Conservation (phyloP, 2,888 invertebrate species). For the Malthinus seriepunctatus region DNA sequence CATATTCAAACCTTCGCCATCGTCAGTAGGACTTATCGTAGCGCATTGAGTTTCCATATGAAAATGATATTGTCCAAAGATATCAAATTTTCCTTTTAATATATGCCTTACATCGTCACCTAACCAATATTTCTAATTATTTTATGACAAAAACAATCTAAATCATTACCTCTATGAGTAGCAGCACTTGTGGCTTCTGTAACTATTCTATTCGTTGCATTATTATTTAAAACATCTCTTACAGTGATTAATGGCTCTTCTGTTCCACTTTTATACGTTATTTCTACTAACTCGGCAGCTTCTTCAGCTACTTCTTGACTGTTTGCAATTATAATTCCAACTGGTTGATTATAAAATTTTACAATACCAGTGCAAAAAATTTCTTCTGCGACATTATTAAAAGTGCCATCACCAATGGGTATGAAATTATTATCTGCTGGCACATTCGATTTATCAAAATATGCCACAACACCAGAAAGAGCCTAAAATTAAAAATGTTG, state of each 20-base stretch:
- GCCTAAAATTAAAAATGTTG: slow-evolving; percentile 59
- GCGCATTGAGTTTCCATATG: slow-evolving; percentile 76
- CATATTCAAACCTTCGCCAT: slow-evolving; percentile 42
- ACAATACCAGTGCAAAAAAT: slow-evolving; percentile 57
- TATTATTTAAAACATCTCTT: slow-evolving; percentile 56
- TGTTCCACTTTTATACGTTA: slow-evolving; percentile 57
- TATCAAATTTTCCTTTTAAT: slow-evolving; percentile 60
- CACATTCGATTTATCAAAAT: slow-evolving; percentile 67
- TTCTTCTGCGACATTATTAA: slow-evolving; percentile 46
- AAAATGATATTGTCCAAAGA: slow-evolving; percentile 73
- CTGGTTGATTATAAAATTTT: slow-evolving; percentile 68
- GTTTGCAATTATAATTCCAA: slow-evolving; percentile 71
- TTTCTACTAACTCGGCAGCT: slow-evolving; percentile 60
- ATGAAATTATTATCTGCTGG: slow-evolving; percentile 68
- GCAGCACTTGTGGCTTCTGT: slow-evolving; percentile 47
- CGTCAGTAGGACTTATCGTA: slow-evolving; percentile 65
- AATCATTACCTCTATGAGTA: slow-evolving; percentile 35
- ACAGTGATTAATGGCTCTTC: slow-evolving; percentile 52
- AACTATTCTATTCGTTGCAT: slow-evolving; percentile 52
- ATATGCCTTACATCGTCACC: slow-evolving; percentile 41
- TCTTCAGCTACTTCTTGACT: slow-evolving; percentile 61
- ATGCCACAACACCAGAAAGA: slow-evolving; percentile 66
- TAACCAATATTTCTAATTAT: neutral
- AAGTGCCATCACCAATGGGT: slow-evolving; percentile 38
- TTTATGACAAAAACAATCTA: too few relatives aligned